Evolutionary conservation across 2,113 vertebrate genomes (phyloP).

Genomic region (Cromileptes altivelis): DNA sequence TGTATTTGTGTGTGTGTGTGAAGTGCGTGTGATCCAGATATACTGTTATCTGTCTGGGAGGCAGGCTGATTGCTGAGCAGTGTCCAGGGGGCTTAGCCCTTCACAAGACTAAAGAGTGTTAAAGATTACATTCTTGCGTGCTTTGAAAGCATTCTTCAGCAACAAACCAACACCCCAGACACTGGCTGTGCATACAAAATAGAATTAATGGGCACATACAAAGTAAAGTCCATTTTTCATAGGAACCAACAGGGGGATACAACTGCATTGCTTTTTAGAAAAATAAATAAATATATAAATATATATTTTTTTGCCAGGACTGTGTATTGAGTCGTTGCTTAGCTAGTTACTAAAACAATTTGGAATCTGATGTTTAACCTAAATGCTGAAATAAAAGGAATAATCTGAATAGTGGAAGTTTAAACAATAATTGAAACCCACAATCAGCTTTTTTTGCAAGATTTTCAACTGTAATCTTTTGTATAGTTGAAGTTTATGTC

Average conservation of each 20-base stretch:
- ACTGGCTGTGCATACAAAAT: constrained; percentile 63
- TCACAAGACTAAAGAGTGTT: constrained; percentile 77
- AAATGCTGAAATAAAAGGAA: background rate
- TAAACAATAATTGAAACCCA: background rate
- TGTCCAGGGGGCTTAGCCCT: constrained; percentile 76
- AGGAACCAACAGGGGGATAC: constrained; percentile 39
- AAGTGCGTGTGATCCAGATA: constrained; percentile 73
- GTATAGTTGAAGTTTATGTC: background rate
- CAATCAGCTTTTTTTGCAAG: background rate
- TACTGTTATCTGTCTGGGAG: constrained; percentile 79
- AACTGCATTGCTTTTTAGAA: background rate
- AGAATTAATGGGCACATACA: constrained; percentile 67
- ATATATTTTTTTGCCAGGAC: background rate
- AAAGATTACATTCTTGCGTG: constrained; percentile 79
- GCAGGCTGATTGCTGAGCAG: constrained; percentile 75
- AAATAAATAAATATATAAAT: too few species aligned
- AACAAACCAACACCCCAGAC: constrained; percentile 76
- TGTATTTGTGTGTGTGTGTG: constrained; percentile 30
- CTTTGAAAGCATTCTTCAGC: constrained; percentile 79
- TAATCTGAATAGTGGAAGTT: background rate
- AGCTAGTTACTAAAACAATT: background rate
- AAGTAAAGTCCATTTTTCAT: constrained; percentile 65
- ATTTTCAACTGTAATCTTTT: background rate
- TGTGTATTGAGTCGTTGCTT: background rate
- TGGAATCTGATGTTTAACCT: background rate